Base-by-base conservation (phyloP, 2,888 invertebrate species). In the Hirtodrosophila cameraria region DNA sequence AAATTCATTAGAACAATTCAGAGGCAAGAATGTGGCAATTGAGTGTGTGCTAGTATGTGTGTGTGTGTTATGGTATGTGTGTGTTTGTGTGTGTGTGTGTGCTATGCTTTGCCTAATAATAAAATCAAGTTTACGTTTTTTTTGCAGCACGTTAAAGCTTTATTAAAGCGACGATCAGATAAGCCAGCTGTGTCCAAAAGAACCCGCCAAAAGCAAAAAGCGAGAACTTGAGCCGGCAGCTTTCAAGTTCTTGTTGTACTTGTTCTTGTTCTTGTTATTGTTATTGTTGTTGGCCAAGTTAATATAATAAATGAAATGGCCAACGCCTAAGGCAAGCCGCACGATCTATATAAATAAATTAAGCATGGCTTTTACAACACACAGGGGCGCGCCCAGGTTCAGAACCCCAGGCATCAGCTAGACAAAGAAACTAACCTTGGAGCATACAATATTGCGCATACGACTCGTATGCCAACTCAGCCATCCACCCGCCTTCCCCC, bases 1-100 rank as follows among this genome's bases (percentile, higher is more conserved):
- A 75, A 85, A 85, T 84, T 86, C 82, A 86, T 86, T 85, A 86
- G 82, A 83, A 81, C 87, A 86, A 86, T 69, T 86, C 67, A 52
- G 53, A 75, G 65, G 38, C 69, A 86, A 79, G 80, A 81, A 81
- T 81, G 80, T 76, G 83, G 66, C 58, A 64, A 33, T 67, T 54
- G 28, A 30, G 57, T 27, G 18, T 15, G 25, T 23, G 16, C 31
- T 9, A 16, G 16, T 35, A 28, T 35, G 23, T 23, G 5, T 27
- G 15, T 39, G 18, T 41, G 27, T 28, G 30, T 28, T 36, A 7
- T 18, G 16, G 18, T 45, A 12, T 35, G 12, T 28, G 31, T 43
- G 12, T 30, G 28, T 16, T 11, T 16, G 15, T 50, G 27, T 60
- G 11, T 31, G 9, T 41, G n/a, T 38, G 20, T 57, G 7, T 46